A percentile compares a stretch with the other conserved stretches of the same genome.
phyloP scores from a whole-genome alignment of 2,113 vertebrate species.

The Dryoscopus gambensis region DNA sequence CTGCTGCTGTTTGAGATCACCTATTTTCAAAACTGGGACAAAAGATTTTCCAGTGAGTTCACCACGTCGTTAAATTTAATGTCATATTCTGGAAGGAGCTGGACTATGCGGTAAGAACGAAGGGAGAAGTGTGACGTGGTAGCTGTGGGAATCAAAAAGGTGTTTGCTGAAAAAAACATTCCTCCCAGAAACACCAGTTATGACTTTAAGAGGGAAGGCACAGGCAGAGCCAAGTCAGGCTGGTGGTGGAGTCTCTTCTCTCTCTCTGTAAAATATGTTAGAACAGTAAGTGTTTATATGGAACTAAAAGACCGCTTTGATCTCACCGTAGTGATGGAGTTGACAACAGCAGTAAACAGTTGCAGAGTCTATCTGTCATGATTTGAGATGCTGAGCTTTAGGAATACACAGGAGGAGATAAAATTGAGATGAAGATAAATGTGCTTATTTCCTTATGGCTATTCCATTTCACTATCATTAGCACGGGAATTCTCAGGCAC shows the following conservation, averaged over 20 bases:
- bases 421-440: constrained; percentile 10
- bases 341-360: neutral
- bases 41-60: neutral
- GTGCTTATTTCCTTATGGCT: neutral
- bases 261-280: neutral
- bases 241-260: neutral
- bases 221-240: neutral
- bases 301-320: neutral
- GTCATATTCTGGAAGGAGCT: neutral
- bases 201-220: neutral
- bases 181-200: neutral
- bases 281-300: neutral
- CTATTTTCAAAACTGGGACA: neutral
- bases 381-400: neutral
- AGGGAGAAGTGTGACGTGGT: neutral
- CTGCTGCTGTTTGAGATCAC: neutral
- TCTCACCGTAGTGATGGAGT: neutral
- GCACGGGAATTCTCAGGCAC: neutral
- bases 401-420: neutral
- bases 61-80: neutral
- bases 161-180: neutral
- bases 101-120: fast-evolving
- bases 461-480: neutral
- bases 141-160: neutral
- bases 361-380: neutral